Base-by-base conservation (phyloP, 1,140 invertebrate species). In the Streblospio benedicti region DNA sequence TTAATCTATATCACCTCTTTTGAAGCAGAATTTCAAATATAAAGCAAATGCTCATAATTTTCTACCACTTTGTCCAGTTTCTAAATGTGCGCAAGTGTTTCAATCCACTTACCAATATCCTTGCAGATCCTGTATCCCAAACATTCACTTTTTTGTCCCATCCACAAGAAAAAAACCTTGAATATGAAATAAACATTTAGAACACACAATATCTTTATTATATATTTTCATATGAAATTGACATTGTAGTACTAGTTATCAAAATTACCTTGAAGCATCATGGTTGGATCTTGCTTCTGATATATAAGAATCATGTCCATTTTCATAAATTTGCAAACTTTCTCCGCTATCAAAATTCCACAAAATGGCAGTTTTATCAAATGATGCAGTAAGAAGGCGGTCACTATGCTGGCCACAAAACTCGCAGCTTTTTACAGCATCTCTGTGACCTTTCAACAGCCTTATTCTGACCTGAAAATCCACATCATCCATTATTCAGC, bases 91-190 rank as follows among this genome's bases (percentile, higher is more conserved):
- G n/a, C 20, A 14, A 52, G 6, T 31, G 18, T 31, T 27, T 6
- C 12, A 5, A 27, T 18, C 27, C 16, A 52, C 44, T 52, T 59
- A 76, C 74, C 61, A 73, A 35, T 23, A 66, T 54, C 47, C 61
- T 65, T 43, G 69, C 71, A 31, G 70, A 71, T 54, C 76, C 69
- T 25, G 67, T 43, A 65, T 77, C 73, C 67, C 68, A 75, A 30
- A 69, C 56, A 18, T 68, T 65, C 5, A 78, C 43, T 43, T 64
- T 64, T 61, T 75, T 74, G 65, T 78, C 76, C 74, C 71, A 75
- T 18, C 74, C 73, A 60, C 68, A 67, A 43, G 66, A 65, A 2
- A 69, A 59, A 59, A 74, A 66, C 56, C 71, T n/a, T n/a, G n/a
- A n/a, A n/a, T n/a, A n/a, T 72, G 52, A n/a, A 62, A 63, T 49